These are phyloP conservation scores for Tangara arthus DNA, from an alignment of 2,797 vertebrate species.

Conservation along the genomic window DNA sequence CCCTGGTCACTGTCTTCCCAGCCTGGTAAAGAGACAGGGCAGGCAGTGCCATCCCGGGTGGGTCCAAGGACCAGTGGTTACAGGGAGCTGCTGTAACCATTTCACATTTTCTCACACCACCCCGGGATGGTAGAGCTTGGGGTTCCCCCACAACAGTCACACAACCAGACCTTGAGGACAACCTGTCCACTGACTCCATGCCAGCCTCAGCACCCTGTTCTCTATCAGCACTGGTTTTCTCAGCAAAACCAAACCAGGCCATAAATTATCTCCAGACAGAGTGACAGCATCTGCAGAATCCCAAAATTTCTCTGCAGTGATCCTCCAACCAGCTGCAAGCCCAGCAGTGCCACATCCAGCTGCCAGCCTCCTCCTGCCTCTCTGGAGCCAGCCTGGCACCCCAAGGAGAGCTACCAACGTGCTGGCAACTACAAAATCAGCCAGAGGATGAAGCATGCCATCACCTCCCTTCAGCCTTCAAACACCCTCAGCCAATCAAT, in stretches of 20 bases:
- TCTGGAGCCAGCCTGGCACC: background rate
- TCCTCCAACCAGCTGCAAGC: background rate
- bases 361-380: background rate
- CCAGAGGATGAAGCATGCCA: background rate
- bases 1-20: background rate
- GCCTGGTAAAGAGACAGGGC: rapidly evolving
- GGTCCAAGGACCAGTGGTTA: background rate
- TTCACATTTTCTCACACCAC: background rate
- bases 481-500: background rate
- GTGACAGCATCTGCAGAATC: background rate
- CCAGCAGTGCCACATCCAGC: background rate
- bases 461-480: background rate
- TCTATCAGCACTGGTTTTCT: background rate
- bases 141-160: background rate
- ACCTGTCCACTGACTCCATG: background rate
- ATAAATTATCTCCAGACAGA: background rate
- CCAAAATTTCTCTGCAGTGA: background rate
- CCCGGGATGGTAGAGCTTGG: background rate
- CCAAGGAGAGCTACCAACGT: background rate
- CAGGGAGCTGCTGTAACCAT: background rate
- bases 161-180: background rate
- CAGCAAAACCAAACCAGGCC: background rate
- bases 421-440: background rate
- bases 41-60: background rate
- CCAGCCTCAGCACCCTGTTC: background rate